Conservation (phyloP, 2,113 vertebrate species). For the Merops nubicus region DNA sequence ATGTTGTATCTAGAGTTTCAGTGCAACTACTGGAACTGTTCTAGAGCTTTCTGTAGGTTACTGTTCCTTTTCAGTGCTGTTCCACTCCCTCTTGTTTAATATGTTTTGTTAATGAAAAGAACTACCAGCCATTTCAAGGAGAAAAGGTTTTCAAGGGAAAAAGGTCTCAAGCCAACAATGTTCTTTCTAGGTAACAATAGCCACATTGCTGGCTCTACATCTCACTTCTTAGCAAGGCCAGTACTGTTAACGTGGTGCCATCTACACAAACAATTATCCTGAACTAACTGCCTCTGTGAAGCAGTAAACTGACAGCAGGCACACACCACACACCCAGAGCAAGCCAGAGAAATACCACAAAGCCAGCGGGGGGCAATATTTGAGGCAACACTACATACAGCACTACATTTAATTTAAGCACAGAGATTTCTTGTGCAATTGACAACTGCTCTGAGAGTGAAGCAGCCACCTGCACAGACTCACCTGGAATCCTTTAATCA, state of each 20-base stretch:
- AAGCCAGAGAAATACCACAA: background rate
- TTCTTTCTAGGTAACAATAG: background rate
- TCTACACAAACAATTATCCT: background rate
- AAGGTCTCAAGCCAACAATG: background rate
- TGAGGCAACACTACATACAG: background rate
- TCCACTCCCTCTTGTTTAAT: background rate
- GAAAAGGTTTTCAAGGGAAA: no score
- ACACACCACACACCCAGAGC: background rate
- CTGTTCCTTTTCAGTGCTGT: background rate
- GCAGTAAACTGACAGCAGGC: background rate
- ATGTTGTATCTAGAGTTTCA: background rate
- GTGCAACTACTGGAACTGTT: background rate
- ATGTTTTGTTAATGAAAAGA: background rate
- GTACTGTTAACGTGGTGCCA: background rate
- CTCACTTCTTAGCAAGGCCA: background rate
- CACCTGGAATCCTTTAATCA: conserved; percentile 72
- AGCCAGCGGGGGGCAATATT: background rate
- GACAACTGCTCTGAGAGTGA: background rate
- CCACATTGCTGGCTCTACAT: background rate
- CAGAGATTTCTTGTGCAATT: fast-evolving
- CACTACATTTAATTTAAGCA: background rate
- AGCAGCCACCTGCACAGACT: background rate
- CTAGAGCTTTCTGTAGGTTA: background rate
- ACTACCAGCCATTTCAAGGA: background rate
- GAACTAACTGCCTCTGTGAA: background rate